These are phyloP conservation scores for Hirtodrosophila histrioides DNA, from an alignment of 2,888 invertebrate species.

Conservation along the genomic window DNA sequence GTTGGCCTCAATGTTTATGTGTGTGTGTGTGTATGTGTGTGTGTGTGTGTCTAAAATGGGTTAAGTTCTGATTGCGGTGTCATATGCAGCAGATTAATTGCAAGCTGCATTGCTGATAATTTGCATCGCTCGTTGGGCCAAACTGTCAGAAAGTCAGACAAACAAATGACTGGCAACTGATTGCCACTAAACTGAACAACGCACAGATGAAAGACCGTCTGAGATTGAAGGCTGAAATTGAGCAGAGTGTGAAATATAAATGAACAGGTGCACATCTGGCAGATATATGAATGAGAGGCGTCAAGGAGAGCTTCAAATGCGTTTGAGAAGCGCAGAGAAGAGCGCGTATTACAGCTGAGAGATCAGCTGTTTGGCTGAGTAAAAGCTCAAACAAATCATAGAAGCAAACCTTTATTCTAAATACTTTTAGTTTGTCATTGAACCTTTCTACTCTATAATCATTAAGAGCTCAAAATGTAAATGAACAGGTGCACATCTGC, in stretches of 20 bases:
- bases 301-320: not conserved
- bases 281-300: not conserved
- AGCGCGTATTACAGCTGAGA: not conserved
- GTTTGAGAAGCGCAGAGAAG: conserved; percentile 15
- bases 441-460: too few species aligned
- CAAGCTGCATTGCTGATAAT: conserved; percentile 76
- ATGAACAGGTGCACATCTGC: conserved; percentile 33
- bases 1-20: conserved; percentile 31
- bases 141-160: conserved; percentile 42
- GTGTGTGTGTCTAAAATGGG: conserved; percentile 47
- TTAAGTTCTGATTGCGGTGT: conserved; percentile 77
- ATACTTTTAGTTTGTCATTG: too few species aligned
- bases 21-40: conserved; percentile 19
- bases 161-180: conserved; percentile 44
- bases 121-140: conserved; percentile 40
- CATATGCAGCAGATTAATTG: conserved; percentile 79
- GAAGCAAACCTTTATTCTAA: too few species aligned
- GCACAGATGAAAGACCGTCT: conserved; percentile 4
- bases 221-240: conserved; percentile 31
- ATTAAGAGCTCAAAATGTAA: too few species aligned
- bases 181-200: conserved; percentile 36
- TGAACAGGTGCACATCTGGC: conserved; percentile 33
- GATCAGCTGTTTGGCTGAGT: not conserved
- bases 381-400: not conserved
- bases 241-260: conserved; percentile 43